Percentiles rank a stretch among this genome's conserved stretches.
phyloP scores from a whole-genome alignment of 2,888 invertebrate genomes.

The Epicampocera succincta region DNA sequence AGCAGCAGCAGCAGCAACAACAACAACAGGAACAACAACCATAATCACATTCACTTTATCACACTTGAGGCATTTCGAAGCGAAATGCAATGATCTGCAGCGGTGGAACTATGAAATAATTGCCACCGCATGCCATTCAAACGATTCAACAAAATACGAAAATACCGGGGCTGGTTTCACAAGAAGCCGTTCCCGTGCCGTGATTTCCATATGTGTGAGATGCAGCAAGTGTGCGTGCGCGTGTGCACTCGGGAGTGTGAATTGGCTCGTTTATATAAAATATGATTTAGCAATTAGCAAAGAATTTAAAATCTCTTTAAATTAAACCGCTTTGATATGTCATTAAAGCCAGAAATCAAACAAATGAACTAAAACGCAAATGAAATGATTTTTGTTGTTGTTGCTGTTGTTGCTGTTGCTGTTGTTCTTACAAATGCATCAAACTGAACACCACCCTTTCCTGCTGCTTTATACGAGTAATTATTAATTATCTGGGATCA shows the following conservation, averaged over 20 bases:
- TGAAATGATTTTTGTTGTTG: conserved; percentile 11
- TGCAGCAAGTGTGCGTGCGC: neutral
- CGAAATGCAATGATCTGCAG: conserved; percentile 60
- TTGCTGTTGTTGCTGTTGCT: too few species aligned
- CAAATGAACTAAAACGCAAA: conserved; percentile 13
- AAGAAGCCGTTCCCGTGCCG: conserved; percentile 31
- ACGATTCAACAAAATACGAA: conserved; percentile 43
- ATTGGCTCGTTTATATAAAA: conserved; percentile 66
- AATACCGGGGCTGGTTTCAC: conserved; percentile 8
- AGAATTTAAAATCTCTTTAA: conserved; percentile 66
- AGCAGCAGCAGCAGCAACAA: neutral
- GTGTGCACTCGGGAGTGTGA: conserved; percentile 23
- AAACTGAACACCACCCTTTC: conserved; percentile 68
- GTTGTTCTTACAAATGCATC: conserved; percentile 59
- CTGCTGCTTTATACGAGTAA: conserved; percentile 30
- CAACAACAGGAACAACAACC: neutral
- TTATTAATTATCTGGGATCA: conserved; percentile 44
- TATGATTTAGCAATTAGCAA: conserved; percentile 70
- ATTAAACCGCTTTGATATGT: conserved; percentile 69
- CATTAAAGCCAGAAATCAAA: conserved; percentile 59
- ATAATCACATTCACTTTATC: conserved; percentile 32
- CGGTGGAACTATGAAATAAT: conserved; percentile 58
- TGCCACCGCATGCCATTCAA: conserved; percentile 64
- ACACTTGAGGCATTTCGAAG: conserved; percentile 28
- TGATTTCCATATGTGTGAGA: conserved; percentile 55